Conservation (phyloP, 2,113 vertebrate species). For the Echinops telfairi region DNA sequence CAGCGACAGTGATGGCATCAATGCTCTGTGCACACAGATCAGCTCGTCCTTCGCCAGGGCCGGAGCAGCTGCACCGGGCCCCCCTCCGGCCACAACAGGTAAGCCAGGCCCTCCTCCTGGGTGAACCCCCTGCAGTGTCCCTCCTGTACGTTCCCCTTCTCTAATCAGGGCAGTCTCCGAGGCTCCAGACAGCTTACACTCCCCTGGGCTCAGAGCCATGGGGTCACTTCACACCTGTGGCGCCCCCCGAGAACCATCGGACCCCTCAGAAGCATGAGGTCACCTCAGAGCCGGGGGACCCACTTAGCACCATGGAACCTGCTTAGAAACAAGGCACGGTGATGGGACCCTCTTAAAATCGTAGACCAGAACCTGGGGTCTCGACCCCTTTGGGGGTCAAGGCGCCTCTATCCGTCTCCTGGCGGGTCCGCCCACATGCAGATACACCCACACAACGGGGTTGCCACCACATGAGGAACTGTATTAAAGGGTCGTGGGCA, state of each 20-base stretch:
- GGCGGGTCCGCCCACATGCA: too few species aligned
- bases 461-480: too few species aligned
- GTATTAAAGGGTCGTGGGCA: too few species aligned
- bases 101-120: not conserved
- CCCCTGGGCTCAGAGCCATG: not conserved
- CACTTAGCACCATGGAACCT: not conserved
- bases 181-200: not conserved
- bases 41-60: constrained; percentile 90
- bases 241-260: not conserved
- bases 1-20: constrained; percentile 90
- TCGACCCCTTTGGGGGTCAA: too few species aligned
- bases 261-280: not conserved
- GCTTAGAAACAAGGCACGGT: not conserved
- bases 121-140: constrained; percentile 70
- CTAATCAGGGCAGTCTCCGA: not conserved
- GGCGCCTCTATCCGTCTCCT: too few species aligned
- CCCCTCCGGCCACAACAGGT: constrained; percentile 83
- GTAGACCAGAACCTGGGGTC: too few species aligned
- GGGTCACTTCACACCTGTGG: not conserved
- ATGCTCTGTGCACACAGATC: constrained; percentile 92
- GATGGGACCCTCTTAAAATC: not conserved
- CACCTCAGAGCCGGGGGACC: not conserved
- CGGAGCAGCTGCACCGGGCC: constrained; percentile 86
- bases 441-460: too few species aligned
- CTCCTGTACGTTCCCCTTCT: not conserved